Evolutionary conservation across 2,113 vertebrate genomes (phyloP), one percentile per base, ranked within the genome.

Genomic region (Tragulus kanchil): DNA sequence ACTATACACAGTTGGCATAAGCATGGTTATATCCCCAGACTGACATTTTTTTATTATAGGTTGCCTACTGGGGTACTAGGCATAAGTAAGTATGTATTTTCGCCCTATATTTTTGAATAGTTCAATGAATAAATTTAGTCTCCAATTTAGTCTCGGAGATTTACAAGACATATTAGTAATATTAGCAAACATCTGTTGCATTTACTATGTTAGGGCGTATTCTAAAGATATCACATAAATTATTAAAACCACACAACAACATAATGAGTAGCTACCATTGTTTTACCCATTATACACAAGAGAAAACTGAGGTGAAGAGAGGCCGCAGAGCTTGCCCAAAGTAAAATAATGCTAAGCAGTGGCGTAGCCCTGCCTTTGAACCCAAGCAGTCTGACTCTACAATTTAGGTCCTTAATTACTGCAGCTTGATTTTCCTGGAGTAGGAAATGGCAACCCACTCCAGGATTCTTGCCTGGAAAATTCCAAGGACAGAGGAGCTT

Each of bases 161-260:
- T 59, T 93, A 90, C 1, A 88, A 77, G 25, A 28, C 2, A 14
- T 78, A 79, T 67, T 83, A 81, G 13, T 64, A 87, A 93, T 59
- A 89, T 54, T 36, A 82, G 42, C n/a, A 48, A 89, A 85, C 17
- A 86, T 8, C 9, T 67, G 19, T 19, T 23, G 23, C 16, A 75
- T 81, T 93, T 92, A 73, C 31, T 85, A 45, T 54, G 15, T 92
- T 64, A 17, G 52, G 13, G 17, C 5, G 42, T 85, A 50, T 85
- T 89, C 42, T 75, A 36, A 52, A 21, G 59, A 64, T 85, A 45
- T 69, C 42, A 69, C 8, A 9, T 78, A 10, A 31, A 73, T 61
- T 69, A 91, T 42, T 88, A 78, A 84, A 95, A n/a, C 54, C 56
- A 78, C 4, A 78, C 19, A 91, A 78, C 19, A 91, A 84, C 15